Conservation (phyloP, 2,888 invertebrate species). For the Marasmarcha lunaedactyla region DNA sequence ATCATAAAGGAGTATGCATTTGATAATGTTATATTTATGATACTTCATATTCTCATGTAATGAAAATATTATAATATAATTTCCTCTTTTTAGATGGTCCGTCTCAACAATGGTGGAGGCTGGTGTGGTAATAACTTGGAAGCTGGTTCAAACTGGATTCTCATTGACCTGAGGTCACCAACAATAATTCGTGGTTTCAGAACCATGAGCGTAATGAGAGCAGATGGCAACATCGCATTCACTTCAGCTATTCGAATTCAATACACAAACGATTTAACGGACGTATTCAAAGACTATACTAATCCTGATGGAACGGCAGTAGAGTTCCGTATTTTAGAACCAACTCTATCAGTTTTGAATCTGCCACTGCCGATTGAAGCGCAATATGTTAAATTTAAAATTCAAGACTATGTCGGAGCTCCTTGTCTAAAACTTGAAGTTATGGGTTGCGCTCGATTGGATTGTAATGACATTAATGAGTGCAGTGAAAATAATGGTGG, state of each 20-base stretch:
- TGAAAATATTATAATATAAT: too few relatives aligned
- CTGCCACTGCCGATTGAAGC: constrained; percentile 93
- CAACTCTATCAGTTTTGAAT: constrained; percentile 90
- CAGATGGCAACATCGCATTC: constrained; percentile 87
- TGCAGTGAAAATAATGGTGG: constrained; percentile 89
- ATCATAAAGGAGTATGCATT: constrained; percentile 78
- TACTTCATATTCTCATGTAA: too few relatives aligned
- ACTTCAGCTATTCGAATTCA: constrained; percentile 91
- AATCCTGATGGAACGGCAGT: constrained; percentile 94
- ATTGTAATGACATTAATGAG: constrained; percentile 91
- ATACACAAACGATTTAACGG: constrained; percentile 90
- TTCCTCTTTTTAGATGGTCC: constrained; percentile 74
- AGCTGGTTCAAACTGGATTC: constrained; percentile 89
- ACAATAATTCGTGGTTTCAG: constrained; percentile 91
- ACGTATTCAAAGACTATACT: constrained; percentile 90
- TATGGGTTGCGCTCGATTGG: constrained; percentile 92
- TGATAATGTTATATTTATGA: not conserved
- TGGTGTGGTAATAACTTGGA: constrained; percentile 92
- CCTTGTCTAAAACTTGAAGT: constrained; percentile 91
- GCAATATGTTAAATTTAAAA: constrained; percentile 86
- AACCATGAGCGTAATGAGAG: constrained; percentile 87
- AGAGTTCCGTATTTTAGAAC: constrained; percentile 90
- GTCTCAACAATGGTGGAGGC: constrained; percentile 84
- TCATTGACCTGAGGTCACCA: constrained; percentile 88
- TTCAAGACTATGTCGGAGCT: constrained; percentile 88